phyloP scores from a whole-genome alignment of 2,888 invertebrate species.

The Choreutis nemorana region DNA sequence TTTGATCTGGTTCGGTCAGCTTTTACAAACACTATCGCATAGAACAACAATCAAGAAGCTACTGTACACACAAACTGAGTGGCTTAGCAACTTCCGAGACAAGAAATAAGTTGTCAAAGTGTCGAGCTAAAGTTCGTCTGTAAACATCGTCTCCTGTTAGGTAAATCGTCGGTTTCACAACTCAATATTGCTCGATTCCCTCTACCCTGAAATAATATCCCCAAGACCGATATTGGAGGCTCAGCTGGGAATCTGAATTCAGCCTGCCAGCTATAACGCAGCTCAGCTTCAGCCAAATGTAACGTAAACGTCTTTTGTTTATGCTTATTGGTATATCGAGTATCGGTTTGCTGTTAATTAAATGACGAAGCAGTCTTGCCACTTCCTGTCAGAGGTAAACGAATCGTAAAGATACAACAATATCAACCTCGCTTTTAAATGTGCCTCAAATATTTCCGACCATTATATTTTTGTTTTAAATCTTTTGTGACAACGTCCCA shows the following conservation, averaged over 20 bases:
- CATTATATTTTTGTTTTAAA: conserved; percentile 47
- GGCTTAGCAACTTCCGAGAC: conserved; percentile 50
- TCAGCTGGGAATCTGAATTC: conserved; percentile 44
- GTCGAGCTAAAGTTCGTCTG: conserved; percentile 55
- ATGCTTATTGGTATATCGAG: conserved; percentile 29
- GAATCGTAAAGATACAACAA: too few relatives aligned
- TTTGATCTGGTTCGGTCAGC: conserved; percentile 15
- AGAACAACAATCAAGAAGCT: conserved; percentile 42
- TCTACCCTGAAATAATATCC: conserved; percentile 54
- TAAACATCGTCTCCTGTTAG: conserved; percentile 53
- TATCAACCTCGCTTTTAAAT: too few relatives aligned
- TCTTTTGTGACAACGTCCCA: conserved; percentile 36
- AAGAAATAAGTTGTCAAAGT: conserved; percentile 66
- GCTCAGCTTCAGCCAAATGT: conserved; percentile 35
- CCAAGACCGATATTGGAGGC: conserved; percentile 45
- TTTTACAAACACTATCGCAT: conserved; percentile 23
- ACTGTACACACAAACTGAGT: conserved; percentile 45
- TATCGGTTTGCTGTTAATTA: conserved; percentile 20
- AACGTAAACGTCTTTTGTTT: conserved; percentile 49
- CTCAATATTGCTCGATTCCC: conserved; percentile 51
- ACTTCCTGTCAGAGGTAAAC: too few relatives aligned
- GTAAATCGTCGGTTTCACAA: conserved; percentile 61
- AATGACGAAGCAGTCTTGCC: too few relatives aligned
- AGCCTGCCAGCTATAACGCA: conserved; percentile 32
- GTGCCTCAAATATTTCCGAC: too few relatives aligned